Base-by-base conservation (phyloP, 2,888 invertebrate species). In the Anorthoa munda region DNA sequence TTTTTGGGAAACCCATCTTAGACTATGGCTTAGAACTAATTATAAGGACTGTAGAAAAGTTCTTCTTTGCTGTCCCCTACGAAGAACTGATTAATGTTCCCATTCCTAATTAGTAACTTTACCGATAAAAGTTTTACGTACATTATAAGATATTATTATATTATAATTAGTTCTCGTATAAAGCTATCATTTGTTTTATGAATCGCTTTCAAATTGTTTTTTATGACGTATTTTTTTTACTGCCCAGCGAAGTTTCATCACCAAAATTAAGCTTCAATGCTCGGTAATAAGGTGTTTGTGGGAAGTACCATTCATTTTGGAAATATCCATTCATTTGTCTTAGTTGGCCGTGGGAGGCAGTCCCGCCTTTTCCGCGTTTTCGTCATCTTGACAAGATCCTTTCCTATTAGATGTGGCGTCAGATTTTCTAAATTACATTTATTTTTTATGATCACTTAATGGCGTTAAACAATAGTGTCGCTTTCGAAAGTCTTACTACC, bases 1-100 rank as follows among this genome's bases (percentile, higher is more conserved):
- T 96, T 81, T 96, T 96, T 18, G 96, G 96, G 2, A 95, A 95
- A 79, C 96, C 96, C 0, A 92, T 96, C 2, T 93, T 96, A 2
- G 96, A 96, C 76, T 95, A 95, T 70, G 92, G 95, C 1, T 95
- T 95, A 4, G 95, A 95, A 0, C 80, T 95, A 73, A 94, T 94
- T 4, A 71, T 95, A 17, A 92, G 75, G 55, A 95, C 94, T 0
- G 92, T 96, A 11, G 92, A 93, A 79, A 95, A 94, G 75, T 96
- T 96, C 89, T 95, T 96, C 87, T 13, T 90, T 0, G 92, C 61
- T 0, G 95, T 95, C 7, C 96, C 96, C 0, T 95, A 94, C 60
- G 91, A 93, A 69, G 96, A 96, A 86, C 89, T 96, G 0, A 90
- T 95, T 2, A 79, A 94, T 65, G 89, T 95, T 31, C 94, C 95